phyloP scores from a whole-genome alignment of 1,140 invertebrate species.

The Aphelenchoides fujianensis region DNA sequence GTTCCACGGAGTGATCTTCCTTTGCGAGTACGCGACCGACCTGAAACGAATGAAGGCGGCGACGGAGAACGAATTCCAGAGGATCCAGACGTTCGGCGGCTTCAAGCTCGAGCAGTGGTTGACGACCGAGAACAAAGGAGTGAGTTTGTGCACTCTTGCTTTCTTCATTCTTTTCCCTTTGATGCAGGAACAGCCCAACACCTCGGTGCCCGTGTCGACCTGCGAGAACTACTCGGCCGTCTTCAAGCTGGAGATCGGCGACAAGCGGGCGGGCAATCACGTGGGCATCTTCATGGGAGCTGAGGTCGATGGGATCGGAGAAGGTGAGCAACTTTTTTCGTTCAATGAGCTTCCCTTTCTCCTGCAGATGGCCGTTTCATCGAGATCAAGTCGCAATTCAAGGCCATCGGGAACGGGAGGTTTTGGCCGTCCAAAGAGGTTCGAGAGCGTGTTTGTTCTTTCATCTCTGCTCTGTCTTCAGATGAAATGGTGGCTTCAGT shows the following conservation, averaged over 20 bases:
- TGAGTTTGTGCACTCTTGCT: background rate
- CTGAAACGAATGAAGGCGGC: constrained; percentile 1
- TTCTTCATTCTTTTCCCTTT: background rate
- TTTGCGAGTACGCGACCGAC: background rate
- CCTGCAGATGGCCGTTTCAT: too few species aligned
- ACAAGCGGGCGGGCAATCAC: background rate
- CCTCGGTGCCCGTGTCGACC: background rate
- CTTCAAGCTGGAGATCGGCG: constrained; percentile 14
- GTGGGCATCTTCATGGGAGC: constrained; percentile 7
- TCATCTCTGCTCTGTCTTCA: too few species aligned
- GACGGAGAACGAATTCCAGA: background rate
- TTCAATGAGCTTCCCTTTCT: background rate
- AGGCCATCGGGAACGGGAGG: constrained; percentile 5
- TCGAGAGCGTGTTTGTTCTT: background rate
- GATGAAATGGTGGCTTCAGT: constrained; percentile 20
- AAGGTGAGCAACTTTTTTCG: background rate
- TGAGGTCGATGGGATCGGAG: constrained; percentile 8
- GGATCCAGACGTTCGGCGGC: background rate
- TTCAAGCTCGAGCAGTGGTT: constrained; percentile 3
- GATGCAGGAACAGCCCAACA: background rate
- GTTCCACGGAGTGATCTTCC: constrained; percentile 11
- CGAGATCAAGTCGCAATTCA: constrained; percentile 11
- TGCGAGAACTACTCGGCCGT: constrained; percentile 2
- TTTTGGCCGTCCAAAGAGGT: too few species aligned
- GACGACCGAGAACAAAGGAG: background rate